phyloP scores from a whole-genome alignment of 2,888 invertebrate species.

The Oscheius sp. region DNA sequence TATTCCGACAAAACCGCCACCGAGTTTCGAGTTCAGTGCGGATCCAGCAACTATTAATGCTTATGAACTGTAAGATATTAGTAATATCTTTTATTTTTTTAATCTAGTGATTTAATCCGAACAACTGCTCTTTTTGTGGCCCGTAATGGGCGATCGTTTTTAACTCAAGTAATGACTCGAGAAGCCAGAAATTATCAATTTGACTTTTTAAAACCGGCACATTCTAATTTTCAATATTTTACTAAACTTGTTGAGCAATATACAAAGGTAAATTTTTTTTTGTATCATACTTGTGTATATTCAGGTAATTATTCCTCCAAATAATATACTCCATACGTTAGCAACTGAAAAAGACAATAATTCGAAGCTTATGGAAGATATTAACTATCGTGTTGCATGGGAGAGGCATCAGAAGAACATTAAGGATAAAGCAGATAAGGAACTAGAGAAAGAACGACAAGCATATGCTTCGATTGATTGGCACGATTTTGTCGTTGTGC shows the following conservation, averaged over 20 bases:
- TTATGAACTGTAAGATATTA: constrained; percentile 79
- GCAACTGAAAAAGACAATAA: constrained; percentile 55
- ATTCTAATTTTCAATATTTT: constrained; percentile 97
- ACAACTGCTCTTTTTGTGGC: constrained; percentile 98
- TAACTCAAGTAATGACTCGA: constrained; percentile 96
- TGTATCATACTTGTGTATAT: too few species aligned
- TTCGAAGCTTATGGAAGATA: constrained; percentile 58
- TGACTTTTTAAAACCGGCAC: constrained; percentile 96
- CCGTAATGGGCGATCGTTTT: constrained; percentile 94
- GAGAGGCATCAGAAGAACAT: constrained; percentile 91
- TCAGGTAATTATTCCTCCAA: constrained; percentile 86
- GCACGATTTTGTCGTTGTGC: constrained; percentile 99
- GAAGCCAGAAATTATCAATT: constrained; percentile 94
- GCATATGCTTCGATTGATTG: constrained; percentile 96
- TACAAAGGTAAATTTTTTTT: constrained; percentile 79
- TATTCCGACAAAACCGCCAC: constrained; percentile 82
- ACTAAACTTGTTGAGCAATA: constrained; percentile 97
- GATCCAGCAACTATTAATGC: constrained; percentile 99
- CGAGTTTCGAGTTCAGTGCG: constrained; percentile 90
- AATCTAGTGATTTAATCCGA: constrained; percentile 88
- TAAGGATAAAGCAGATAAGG: constrained; percentile 90
- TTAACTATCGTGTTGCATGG: constrained; percentile 89
- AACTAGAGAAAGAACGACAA: constrained; percentile 87
- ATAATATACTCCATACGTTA: constrained; percentile 72
- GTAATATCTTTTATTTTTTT: neutral